Conservation (phyloP, 1,140 invertebrate species). For the Amphibalanus amphitrite region DNA sequence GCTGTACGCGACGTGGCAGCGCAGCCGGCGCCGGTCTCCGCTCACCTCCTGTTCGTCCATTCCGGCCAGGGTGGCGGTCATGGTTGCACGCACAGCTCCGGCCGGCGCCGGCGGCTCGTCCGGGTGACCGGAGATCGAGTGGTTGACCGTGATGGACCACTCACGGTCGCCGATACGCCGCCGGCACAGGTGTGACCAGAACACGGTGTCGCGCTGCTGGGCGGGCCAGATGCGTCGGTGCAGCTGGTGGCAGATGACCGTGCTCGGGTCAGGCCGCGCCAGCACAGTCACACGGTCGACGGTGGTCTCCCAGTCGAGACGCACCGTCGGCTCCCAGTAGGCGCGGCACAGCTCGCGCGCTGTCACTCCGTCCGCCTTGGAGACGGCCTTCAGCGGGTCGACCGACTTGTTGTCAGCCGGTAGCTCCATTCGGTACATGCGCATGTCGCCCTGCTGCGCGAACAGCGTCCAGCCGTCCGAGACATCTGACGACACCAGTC, state of each 20-base stretch:
- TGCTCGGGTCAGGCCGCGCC: slow-evolving; percentile 80
- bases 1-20: neutral
- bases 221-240: slow-evolving; percentile 99
- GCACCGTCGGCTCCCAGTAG: slow-evolving; percentile 71
- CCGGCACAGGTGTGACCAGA: slow-evolving; percentile 85
- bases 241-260: slow-evolving; percentile 77
- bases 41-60: neutral
- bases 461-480: slow-evolving; percentile 88
- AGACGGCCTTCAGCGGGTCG: slow-evolving; percentile 94
- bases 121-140: neutral
- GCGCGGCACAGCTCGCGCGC: slow-evolving; percentile 94
- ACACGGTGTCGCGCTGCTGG: slow-evolving; percentile 89
- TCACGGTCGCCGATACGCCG: neutral
- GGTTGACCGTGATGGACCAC: neutral
- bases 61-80: neutral
- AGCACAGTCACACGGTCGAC: slow-evolving; percentile 78
- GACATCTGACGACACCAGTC: slow-evolving; percentile 59
- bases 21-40: neutral
- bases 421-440: slow-evolving; percentile 91
- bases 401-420: slow-evolving; percentile 84
- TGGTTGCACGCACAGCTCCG: neutral
- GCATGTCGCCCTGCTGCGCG: slow-evolving; percentile 96
- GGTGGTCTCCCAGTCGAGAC: slow-evolving; percentile 95
- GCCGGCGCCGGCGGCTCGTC: too few species aligned
- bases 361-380: slow-evolving; percentile 89